Base-by-base conservation (phyloP, 2,113 vertebrate species). In the Tragelaphus strepsiceros region DNA sequence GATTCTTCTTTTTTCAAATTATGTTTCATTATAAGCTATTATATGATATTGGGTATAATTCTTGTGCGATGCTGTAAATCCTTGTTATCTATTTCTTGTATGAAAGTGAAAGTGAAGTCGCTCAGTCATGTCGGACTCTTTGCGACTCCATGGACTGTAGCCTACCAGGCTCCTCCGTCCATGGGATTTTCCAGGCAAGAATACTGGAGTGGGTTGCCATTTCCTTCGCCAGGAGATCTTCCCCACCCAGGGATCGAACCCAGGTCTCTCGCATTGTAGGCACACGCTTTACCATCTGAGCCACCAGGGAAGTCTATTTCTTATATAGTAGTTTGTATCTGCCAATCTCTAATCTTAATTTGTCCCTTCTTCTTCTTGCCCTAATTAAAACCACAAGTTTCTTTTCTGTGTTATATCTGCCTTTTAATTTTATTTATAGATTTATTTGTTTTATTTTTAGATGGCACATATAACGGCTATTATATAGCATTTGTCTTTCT, bases 201-300 rank as follows among this genome's bases (percentile, higher is more conserved):
- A 7, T 62, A 62, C 28, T 32, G 61, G 61, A 62, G 14, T 16
- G 22, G 61, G 28, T 32, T 62, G 28, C 13, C 28, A 14, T 62
- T 62, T 14, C 61, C 28, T 62, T 32, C 13, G 15, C 61, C 14
- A 32, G 13, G 13, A 32, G 13, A 62, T 30, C 61, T 15, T 32
- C 3, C 13, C 28, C 1, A 30, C 61, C 28, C 13, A 62, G 61
- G 61, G 28, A 62, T 62, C 0, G 6, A 32, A 15, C 28, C 61
- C 0, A 0, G 28, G 61, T 62, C 28, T 62, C 28, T 28, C 61
- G 0, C 13, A 30, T 62, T 62, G 61, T 62, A 62, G 61, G 61
- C 13, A 62, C 61, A 62, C 6, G 0, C 61, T 15, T 62, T 62
- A 62, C 6, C 14, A 30, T 30, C 61, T 62, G 61, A 62, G 26